Evolutionary conservation across 2,797 vertebrate genomes (phyloP).

Genomic region (Limosa lapponica): DNA sequence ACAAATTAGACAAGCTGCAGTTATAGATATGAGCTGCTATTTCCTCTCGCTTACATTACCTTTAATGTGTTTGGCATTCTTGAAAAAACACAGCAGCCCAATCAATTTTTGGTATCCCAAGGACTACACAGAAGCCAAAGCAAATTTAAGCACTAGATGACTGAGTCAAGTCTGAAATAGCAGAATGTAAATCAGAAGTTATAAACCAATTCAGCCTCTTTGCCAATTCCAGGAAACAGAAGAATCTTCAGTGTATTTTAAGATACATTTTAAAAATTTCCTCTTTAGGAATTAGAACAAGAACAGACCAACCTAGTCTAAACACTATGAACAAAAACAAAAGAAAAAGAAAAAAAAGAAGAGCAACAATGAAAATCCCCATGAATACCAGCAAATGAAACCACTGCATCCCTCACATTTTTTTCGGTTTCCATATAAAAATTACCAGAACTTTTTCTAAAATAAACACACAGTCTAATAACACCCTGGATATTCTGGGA

Average conservation of each 20-base stretch:
- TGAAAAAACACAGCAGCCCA: not conserved
- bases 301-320: not conserved
- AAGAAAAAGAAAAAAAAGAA: not conserved
- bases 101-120: not conserved
- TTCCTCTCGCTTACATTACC: not conserved
- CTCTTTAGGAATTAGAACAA: not conserved
- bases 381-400: not conserved
- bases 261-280: not conserved
- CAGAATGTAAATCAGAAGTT: not conserved
- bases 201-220: not conserved
- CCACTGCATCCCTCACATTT: not conserved
- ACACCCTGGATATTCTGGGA: not conserved
- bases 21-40: not conserved
- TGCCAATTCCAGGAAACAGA: not conserved
- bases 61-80: not conserved
- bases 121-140: not conserved
- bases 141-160: not conserved
- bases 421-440: not conserved
- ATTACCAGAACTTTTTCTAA: not conserved
- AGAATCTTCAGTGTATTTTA: not conserved
- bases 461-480: not conserved
- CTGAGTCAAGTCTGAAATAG: not conserved
- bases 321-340: not conserved
- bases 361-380: not conserved
- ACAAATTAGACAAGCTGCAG: not conserved